A percentile compares a stretch with the other conserved stretches of the same genome.
phyloP scores from a whole-genome alignment of 1,140 invertebrate species.

The Eumeta japonica region DNA sequence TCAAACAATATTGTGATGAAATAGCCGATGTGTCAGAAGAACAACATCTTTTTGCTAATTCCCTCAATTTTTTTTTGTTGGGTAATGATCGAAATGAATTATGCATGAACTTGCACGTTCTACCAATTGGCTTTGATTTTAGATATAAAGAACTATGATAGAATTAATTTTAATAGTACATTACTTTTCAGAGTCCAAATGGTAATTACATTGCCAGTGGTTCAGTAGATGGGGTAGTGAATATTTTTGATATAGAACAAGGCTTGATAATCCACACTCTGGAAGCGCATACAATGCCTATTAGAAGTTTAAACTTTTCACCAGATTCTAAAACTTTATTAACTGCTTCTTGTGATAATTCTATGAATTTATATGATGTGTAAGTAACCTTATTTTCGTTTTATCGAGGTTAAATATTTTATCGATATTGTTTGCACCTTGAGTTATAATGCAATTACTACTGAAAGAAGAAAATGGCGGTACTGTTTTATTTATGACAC shows the following conservation, averaged over 20 bases:
- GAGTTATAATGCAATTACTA: too few species aligned
- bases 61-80: too few species aligned
- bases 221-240: constrained; percentile 90
- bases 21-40: too few species aligned
- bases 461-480: too few species aligned
- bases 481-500: too few species aligned
- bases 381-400: constrained; percentile 57
- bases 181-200: constrained; percentile 78
- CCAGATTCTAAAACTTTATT: constrained; percentile 87
- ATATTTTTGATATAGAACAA: constrained; percentile 88
- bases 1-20: too few species aligned
- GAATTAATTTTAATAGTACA: not conserved
- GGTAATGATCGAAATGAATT: not conserved
- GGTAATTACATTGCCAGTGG: constrained; percentile 92
- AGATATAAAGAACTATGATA: not conserved
- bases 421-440: not conserved
- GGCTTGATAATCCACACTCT: constrained; percentile 88
- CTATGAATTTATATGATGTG: constrained; percentile 93
- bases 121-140: not conserved
- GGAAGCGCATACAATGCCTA: constrained; percentile 92
- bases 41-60: not conserved
- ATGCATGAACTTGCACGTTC: not conserved
- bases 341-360: constrained; percentile 91
- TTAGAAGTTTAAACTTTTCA: constrained; percentile 88
- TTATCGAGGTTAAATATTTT: not conserved